Percentiles rank a stretch among this genome's conserved stretches.
phyloP scores from a whole-genome alignment of 1,140 invertebrate species.

The Sitodiplosis mosellana region DNA sequence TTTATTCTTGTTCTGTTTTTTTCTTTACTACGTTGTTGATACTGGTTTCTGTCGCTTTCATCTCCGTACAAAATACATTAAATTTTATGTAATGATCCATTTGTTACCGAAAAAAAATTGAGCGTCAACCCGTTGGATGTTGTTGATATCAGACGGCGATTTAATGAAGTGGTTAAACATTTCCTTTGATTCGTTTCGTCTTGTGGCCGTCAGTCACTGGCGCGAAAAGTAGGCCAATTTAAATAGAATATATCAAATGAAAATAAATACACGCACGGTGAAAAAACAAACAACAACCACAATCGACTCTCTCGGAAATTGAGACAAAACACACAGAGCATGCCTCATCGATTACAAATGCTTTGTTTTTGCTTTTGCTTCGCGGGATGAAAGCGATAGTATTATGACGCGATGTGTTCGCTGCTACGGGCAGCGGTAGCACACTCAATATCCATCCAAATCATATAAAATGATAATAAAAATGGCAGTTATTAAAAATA shows the following conservation, averaged over 20 bases:
- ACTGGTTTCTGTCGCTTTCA: constrained; percentile 9
- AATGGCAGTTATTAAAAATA: not conserved
- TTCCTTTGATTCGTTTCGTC: no score
- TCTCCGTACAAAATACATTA: constrained; percentile 5
- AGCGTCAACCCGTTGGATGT: constrained; percentile 6
- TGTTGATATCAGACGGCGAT: not conserved
- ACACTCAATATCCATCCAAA: not conserved
- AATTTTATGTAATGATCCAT: no score
- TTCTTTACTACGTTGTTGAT: no score
- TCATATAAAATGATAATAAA: not conserved
- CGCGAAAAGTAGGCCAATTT: not conserved
- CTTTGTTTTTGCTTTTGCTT: no score
- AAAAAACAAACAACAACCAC: not conserved
- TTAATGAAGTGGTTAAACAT: no score
- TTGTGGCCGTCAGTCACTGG: no score
- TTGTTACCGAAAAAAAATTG: constrained; percentile 9
- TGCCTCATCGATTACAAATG: no score
- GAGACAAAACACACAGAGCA: no score
- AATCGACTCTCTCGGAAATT: no score
- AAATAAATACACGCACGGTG: not conserved
- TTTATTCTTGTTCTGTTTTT: no score
- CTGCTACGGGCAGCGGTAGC: not conserved
- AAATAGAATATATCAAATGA: constrained; percentile 3
- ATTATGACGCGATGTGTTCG: not conserved
- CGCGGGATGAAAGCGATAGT: no score